These are phyloP conservation scores for Catostylus mosaicus DNA, from an alignment of 30 jellyfish, hydroid and myxozoan species.

Conservation along the genomic window DNA sequence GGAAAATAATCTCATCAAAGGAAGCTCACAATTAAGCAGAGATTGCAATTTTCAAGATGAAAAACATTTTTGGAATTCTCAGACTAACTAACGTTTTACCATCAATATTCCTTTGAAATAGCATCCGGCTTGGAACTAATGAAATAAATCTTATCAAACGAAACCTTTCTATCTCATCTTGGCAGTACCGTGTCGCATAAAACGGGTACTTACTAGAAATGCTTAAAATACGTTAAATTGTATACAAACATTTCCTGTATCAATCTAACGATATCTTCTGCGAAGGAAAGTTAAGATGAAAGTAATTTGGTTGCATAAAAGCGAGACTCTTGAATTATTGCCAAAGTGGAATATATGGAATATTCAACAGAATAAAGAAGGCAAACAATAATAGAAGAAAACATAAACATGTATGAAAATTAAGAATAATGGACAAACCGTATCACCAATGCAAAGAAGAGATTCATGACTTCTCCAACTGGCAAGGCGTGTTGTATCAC, in stretches of 20 bases:
- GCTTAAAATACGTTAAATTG: no score
- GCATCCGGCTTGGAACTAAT: conserved; percentile 31
- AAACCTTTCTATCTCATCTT: background rate
- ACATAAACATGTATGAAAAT: no score
- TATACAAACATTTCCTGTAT: no score
- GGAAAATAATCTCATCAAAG: conserved; percentile 22
- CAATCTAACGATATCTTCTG: no score
- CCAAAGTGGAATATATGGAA: no score
- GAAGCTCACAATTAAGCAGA: background rate
- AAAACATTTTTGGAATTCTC: conserved; percentile 21
- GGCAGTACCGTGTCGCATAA: background rate
- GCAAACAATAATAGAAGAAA: no score
- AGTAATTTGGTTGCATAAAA: no score
- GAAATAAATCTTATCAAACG: background rate
- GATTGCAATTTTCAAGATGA: background rate
- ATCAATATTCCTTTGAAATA: conserved; percentile 5
- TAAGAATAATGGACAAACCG: conserved; percentile 21
- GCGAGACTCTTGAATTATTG: no score
- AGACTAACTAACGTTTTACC: conserved; percentile 22
- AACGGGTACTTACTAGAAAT: no score
- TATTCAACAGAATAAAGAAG: no score
- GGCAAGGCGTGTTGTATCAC: conserved; percentile 35
- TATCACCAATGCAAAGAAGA: conserved; percentile 31
- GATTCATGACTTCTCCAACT: conserved; percentile 81
- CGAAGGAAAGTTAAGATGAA: no score